Percentiles rank a stretch among this genome's conserved stretches.
Evolutionary conservation across 2,113 vertebrate species (phyloP).

Genomic region (Trochalopteron elliotii): DNA sequence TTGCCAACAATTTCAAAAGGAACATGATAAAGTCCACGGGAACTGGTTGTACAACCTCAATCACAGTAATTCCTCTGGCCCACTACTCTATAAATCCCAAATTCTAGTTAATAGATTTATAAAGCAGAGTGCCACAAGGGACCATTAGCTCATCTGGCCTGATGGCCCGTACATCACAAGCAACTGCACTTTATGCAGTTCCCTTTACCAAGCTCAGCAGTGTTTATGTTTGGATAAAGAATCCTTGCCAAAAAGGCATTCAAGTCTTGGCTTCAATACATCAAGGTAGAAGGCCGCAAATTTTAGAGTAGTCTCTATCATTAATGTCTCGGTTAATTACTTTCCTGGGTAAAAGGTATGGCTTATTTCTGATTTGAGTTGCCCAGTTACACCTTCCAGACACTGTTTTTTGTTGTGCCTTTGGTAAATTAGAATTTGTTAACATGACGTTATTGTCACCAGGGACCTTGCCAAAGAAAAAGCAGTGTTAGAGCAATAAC

Average conservation of each 20-base stretch:
- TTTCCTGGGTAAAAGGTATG: neutral
- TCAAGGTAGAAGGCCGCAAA: neutral
- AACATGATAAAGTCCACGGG: neutral
- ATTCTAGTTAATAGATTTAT: slow-evolving; percentile 34
- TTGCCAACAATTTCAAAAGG: neutral
- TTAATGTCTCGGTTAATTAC: neutral
- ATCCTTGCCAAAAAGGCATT: slow-evolving; percentile 10
- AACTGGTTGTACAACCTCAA: neutral
- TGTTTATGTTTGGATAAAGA: neutral
- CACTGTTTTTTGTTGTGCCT: neutral
- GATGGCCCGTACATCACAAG: neutral
- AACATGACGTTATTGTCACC: neutral
- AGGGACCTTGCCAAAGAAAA: neutral
- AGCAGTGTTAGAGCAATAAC: neutral
- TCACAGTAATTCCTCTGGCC: neutral
- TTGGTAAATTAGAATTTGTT: neutral
- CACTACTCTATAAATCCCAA: neutral
- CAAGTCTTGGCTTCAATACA: neutral
- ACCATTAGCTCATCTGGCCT: slow-evolving; percentile 14
- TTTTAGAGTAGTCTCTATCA: neutral
- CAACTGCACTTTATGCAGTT: neutral
- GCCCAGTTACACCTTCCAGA: neutral
- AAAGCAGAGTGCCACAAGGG: neutral
- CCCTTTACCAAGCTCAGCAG: neutral
- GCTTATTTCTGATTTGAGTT: neutral